Evolutionary conservation across 2,113 vertebrate genomes (phyloP).

Genomic region (Platysteira castanea): DNA sequence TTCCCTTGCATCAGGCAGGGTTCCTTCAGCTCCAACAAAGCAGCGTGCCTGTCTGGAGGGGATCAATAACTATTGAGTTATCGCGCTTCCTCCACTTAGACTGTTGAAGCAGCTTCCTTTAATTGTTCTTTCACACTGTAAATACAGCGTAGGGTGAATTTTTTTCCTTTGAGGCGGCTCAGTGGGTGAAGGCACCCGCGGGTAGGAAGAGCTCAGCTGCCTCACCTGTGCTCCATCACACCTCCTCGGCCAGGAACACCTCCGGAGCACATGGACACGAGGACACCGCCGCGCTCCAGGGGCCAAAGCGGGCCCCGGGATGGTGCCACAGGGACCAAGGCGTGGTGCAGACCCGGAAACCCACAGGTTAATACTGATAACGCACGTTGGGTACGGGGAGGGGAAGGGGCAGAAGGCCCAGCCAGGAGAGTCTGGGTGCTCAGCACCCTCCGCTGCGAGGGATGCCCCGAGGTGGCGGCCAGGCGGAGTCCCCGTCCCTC

Average conservation of each 20-base stretch:
- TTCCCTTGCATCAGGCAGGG: neutral
- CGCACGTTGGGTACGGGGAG: fast-evolving
- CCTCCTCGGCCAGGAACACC: neutral
- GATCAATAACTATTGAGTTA: neutral
- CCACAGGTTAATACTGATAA: fast-evolving
- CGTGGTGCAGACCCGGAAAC: neutral
- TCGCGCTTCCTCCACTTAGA: neutral
- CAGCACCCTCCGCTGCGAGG: fast-evolving
- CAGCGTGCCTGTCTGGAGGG: neutral
- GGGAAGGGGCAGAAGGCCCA: neutral
- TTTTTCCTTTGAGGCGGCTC: neutral
- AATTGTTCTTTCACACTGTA: constrained; percentile 14
- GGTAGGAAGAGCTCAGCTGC: neutral
- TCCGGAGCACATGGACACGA: fast-evolving
- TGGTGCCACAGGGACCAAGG: fast-evolving
- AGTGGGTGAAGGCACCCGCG: neutral
- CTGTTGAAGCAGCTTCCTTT: neutral
- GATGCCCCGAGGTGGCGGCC: fast-evolving
- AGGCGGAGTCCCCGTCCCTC: too few species aligned
- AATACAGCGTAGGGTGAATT: neutral
- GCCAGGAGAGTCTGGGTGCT: neutral
- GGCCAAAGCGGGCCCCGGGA: fast-evolving
- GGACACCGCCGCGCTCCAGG: fast-evolving
- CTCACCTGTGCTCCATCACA: neutral
- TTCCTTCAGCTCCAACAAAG: neutral